phyloP scores from a whole-genome alignment of 2,888 invertebrate species.

The Polymixis flavicincta region DNA sequence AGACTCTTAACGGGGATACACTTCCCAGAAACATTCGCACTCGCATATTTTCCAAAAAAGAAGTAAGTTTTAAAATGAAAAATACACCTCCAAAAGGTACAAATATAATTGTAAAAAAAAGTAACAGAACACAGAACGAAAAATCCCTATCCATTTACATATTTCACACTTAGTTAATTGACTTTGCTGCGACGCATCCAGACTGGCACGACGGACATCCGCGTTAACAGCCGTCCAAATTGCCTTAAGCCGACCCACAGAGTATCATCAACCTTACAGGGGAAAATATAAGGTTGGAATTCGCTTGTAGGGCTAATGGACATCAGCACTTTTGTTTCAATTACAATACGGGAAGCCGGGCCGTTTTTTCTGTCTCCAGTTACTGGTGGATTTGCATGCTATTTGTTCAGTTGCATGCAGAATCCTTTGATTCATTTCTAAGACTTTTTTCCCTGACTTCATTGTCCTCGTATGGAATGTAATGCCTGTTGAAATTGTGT shows the following conservation, averaged over 20 bases:
- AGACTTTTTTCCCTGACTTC: slow-evolving; percentile 56
- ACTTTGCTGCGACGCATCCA: slow-evolving; percentile 73
- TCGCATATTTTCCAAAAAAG: background rate
- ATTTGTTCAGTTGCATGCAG: slow-evolving; percentile 65
- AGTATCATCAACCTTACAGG: slow-evolving; percentile 23
- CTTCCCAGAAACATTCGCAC: background rate
- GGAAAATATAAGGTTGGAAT: slow-evolving; percentile 19
- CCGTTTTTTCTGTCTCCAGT: slow-evolving; percentile 67
- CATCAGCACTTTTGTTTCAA: slow-evolving; percentile 73
- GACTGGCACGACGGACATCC: slow-evolving; percentile 71
- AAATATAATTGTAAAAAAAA: slow-evolving; percentile 37
- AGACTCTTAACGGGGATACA: background rate
- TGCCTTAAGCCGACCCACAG: slow-evolving; percentile 45
- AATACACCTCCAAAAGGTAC: background rate
- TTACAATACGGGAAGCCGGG: slow-evolving; percentile 66
- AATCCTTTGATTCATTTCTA: slow-evolving; percentile 60
- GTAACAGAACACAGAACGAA: slow-evolving; percentile 35
- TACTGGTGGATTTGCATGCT: slow-evolving; percentile 66
- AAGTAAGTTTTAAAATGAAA: slow-evolving; percentile 6
- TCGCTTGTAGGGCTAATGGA: slow-evolving; percentile 38
- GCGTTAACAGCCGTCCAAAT: slow-evolving; percentile 67
- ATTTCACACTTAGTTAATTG: slow-evolving; percentile 83
- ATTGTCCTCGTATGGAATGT: slow-evolving; percentile 34
- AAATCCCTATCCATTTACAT: slow-evolving; percentile 75
- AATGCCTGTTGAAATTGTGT: slow-evolving; percentile 63